A percentile compares a stretch with the other conserved stretches of the same genome.
Conservation (phyloP, 2,888 invertebrate species). For the Caradrina clavipalpis region DNA sequence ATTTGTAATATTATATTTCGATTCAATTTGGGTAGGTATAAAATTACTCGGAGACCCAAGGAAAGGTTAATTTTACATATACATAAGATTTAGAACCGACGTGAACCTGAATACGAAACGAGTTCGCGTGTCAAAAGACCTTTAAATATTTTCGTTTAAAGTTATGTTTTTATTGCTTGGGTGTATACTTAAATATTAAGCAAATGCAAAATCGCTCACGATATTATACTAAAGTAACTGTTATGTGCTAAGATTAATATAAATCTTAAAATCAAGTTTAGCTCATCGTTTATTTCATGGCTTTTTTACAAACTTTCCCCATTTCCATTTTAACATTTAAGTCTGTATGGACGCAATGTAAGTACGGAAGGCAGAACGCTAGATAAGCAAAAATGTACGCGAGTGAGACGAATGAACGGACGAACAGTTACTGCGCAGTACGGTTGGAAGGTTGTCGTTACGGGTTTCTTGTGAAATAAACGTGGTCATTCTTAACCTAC, state of each 20-base stretch:
- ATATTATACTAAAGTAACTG: slow-evolving; percentile 8
- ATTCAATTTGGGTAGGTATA: background rate
- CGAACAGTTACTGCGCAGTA: background rate
- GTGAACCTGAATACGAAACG: slow-evolving; percentile 65
- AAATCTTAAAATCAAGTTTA: slow-evolving; percentile 8
- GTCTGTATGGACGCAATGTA: background rate
- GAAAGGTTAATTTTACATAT: slow-evolving; percentile 35
- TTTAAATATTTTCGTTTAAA: slow-evolving; percentile 76
- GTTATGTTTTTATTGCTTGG: slow-evolving; percentile 69
- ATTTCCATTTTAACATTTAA: slow-evolving; percentile 2
- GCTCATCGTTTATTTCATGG: slow-evolving; percentile 5
- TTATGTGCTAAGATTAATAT: slow-evolving; percentile 3
- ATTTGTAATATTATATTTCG: no score
- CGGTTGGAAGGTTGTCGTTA: background rate
- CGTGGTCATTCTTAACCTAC: no score
- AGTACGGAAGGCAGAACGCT: background rate
- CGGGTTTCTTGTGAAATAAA: background rate
- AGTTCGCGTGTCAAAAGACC: slow-evolving; percentile 74
- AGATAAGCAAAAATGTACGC: background rate
- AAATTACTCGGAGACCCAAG: background rate
- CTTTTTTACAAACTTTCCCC: slow-evolving; percentile 8
- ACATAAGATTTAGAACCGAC: slow-evolving; percentile 35
- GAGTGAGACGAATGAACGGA: slow-evolving; percentile 1
- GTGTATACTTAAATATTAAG: slow-evolving; percentile 43
- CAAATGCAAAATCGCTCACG: slow-evolving; percentile 38